Base-by-base conservation (phyloP, 1,140 invertebrate species). In the Hyles vespertilio region DNA sequence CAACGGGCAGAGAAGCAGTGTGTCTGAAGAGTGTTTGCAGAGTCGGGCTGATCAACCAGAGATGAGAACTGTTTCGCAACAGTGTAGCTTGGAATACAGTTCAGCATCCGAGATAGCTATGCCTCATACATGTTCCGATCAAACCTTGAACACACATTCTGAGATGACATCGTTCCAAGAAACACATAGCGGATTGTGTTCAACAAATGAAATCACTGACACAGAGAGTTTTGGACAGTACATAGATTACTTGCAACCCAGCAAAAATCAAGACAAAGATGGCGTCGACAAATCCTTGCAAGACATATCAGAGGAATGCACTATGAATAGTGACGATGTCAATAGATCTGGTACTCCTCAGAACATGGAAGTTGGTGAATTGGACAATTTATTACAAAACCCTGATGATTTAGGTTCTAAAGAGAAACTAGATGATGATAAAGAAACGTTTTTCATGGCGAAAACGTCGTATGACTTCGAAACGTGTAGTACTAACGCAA, bases 171-270 rank as follows among this genome's bases (percentile, higher is more conserved):
- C 89, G 0, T 72, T 87, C 10, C 89, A 89, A 70, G 89, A 89
- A 60, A 90, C 86, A 0, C 86, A 89, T 61, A 89, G 87, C 75
- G 87, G 87, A 44, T 72, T 89, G 69, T 90, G 89, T 61, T 90
- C 89, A 0, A 84, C 89, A 0, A 89, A 89, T 58, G 89, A 90
- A 69, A 88, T 89, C 51, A 89, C 87, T 2, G 89, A 90, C 63
- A 88, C 89, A 0, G 88, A 89, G 61, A 89, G 85, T 56, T 90
- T 90, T 52, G 87, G 85, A 0, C 87, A 89, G 59, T 90, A 89
- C 57, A 89, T 87, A 40, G 87, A 89, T 47, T 90, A 85, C 52
- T 53, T 85, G 5, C 84, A 86, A 57, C 83, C 86, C 36, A 67
- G 50, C n/a, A 84, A 79, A 56, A 51, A 46, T 0, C 75, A 79